Conservation (phyloP, 2,888 invertebrate species). For the Anorthoa munda region DNA sequence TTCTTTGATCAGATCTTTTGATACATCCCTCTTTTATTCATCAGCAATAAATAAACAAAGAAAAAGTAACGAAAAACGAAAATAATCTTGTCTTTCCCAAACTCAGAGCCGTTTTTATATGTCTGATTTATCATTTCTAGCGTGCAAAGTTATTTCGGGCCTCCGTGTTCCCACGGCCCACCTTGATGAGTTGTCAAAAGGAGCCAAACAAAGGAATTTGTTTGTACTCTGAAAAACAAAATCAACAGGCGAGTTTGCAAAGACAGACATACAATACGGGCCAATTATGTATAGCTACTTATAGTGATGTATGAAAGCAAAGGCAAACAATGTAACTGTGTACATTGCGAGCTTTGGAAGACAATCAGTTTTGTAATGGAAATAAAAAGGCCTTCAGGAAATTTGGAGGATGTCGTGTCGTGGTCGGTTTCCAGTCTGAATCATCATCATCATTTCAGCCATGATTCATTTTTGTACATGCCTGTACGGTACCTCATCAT, state of each 20-base stretch:
- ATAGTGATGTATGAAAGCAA: constrained; percentile 35
- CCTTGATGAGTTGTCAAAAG: constrained; percentile 65
- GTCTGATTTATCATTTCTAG: constrained; percentile 58
- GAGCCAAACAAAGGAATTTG: constrained; percentile 55
- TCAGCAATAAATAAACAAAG: constrained; percentile 36
- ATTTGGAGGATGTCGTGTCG: not conserved
- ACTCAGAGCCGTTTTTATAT: constrained; percentile 32
- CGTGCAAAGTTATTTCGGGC: constrained; percentile 46
- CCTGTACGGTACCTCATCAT: no score
- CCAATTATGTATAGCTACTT: constrained; percentile 51
- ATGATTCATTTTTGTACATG: no score
- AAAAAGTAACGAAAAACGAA: constrained; percentile 23
- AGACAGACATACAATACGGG: constrained; percentile 52
- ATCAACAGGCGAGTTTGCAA: constrained; percentile 47
- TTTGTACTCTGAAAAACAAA: constrained; percentile 54
- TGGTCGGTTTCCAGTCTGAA: not conserved
- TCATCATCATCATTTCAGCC: no score
- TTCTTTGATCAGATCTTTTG: constrained; percentile 27
- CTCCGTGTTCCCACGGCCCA: constrained; percentile 30
- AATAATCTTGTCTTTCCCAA: constrained; percentile 27
- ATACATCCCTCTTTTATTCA: constrained; percentile 38
- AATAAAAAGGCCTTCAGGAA: constrained; percentile 27
- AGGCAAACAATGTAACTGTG: constrained; percentile 27
- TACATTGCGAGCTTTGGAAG: constrained; percentile 32
- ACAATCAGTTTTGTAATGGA: constrained; percentile 17